phyloP scores from a whole-genome alignment of 2,888 invertebrate genomes.

The Callinectes sapidus region DNA sequence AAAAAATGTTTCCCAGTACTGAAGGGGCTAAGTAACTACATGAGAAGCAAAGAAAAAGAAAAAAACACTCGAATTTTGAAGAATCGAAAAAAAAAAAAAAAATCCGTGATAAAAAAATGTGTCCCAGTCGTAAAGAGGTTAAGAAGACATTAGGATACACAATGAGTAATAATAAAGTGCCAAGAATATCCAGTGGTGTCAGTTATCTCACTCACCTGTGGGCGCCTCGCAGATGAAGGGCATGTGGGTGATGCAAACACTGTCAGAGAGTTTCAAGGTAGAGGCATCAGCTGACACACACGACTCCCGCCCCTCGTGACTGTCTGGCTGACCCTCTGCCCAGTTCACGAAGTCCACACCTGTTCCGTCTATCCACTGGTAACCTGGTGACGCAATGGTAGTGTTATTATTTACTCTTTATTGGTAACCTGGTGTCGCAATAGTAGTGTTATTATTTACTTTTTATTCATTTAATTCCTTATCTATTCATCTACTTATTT shows the following conservation, averaged over 20 bases:
- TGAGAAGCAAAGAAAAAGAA: no score
- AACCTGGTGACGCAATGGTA: neutral
- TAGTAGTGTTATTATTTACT: no score
- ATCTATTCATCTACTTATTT: no score
- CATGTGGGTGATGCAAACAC: conserved; percentile 31
- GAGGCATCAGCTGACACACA: conserved; percentile 30
- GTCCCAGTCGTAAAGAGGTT: no score
- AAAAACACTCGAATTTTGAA: no score
- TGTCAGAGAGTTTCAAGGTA: conserved; percentile 35
- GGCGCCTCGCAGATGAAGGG: conserved; percentile 53
- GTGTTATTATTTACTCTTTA: neutral
- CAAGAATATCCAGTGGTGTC: no score
- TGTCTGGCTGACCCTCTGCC: conserved; percentile 32
- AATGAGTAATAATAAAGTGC: neutral
- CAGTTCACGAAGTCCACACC: conserved; percentile 49
- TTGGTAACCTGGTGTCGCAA: no score
- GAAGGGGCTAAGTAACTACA: no score
- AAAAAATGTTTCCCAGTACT: no score
- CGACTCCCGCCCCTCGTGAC: conserved; percentile 15
- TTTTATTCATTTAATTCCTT: no score
- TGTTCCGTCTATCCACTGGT: conserved; percentile 55
- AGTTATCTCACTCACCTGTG: neutral
- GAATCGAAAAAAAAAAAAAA: no score
- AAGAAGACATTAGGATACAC: neutral
- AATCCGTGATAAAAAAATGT: no score